These are phyloP conservation scores for Nixonia krombeini DNA, from an alignment of 1,140 invertebrate genomes.

Conservation along the genomic window DNA sequence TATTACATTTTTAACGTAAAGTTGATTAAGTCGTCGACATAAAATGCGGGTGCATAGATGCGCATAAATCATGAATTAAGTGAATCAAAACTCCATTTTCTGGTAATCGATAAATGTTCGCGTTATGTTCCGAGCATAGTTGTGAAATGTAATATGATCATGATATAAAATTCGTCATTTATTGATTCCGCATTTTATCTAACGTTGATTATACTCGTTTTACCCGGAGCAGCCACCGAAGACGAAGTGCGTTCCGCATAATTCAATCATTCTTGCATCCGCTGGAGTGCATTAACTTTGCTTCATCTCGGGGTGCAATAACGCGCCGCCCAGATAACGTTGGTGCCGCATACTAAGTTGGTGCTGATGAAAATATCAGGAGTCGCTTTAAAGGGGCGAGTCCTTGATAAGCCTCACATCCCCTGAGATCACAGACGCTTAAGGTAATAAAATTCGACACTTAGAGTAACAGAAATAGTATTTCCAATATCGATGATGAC, in stretches of 20 bases:
- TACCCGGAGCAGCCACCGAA: not conserved
- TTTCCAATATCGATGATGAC: too few relatives aligned
- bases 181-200: conserved; percentile 5
- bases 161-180: conserved; percentile 14
- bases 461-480: too few relatives aligned
- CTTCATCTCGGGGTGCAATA: conserved; percentile 40
- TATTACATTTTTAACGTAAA: too few relatives aligned
- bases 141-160: conserved; percentile 17
- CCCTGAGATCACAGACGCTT: too few relatives aligned
- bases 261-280: conserved; percentile 35
- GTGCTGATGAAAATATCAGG: conserved; percentile 33
- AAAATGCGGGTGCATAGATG: too few relatives aligned
- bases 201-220: conserved; percentile 37
- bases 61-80: too few relatives aligned
- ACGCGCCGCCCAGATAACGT: conserved; percentile 22
- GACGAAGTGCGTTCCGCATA: conserved; percentile 35
- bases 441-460: too few relatives aligned
- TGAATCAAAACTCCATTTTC: not conserved
- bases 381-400: conserved; percentile 21
- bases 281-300: conserved; percentile 41
- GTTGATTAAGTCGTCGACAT: too few relatives aligned
- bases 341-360: conserved; percentile 23
- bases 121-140: too few relatives aligned
- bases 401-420: too few relatives aligned
- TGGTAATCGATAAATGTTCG: not conserved